Conservation (phyloP, 92 coral and sea anemone genomes). For the Muricea muricata region DNA sequence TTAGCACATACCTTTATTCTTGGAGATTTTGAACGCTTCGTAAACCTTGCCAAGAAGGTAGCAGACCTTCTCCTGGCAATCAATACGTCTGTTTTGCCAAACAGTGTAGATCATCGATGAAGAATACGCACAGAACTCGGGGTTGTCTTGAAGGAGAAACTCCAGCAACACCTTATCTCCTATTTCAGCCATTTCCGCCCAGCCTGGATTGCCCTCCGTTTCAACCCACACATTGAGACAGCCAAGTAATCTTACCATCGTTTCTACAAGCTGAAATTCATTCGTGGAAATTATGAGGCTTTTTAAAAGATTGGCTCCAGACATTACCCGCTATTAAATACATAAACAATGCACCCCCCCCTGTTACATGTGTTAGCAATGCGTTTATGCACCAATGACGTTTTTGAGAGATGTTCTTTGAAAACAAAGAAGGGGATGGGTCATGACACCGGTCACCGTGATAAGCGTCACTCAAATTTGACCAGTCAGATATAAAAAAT, state of each 20-base stretch:
- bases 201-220: slow-evolving; percentile 72
- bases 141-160: slow-evolving; percentile 77
- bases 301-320: too few species aligned
- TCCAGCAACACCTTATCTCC: slow-evolving; percentile 88
- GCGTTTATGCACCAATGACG: too few species aligned
- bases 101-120: slow-evolving; percentile 92
- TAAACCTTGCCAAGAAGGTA: slow-evolving; percentile 82
- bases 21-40: slow-evolving; percentile 84
- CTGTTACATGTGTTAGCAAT: too few species aligned
- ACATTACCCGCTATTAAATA: too few species aligned
- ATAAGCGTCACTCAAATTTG: too few species aligned
- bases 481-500: too few species aligned
- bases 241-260: slow-evolving; percentile 86
- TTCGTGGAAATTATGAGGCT: too few species aligned
- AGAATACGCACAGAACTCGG: slow-evolving; percentile 92
- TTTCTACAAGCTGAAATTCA: slow-evolving; percentile 79
- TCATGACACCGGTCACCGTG: too few species aligned
- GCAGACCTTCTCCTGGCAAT: slow-evolving; percentile 93
- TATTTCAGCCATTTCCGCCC: slow-evolving; percentile 97
- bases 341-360: too few species aligned
- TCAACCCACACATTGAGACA: slow-evolving; percentile 93
- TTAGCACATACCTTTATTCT: slow-evolving; percentile 67
- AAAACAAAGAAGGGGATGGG: too few species aligned
- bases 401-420: too few species aligned
- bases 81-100: slow-evolving; percentile 74